Conservation (phyloP, 2,113 vertebrate species). For the Misgurnus mizolepis region DNA sequence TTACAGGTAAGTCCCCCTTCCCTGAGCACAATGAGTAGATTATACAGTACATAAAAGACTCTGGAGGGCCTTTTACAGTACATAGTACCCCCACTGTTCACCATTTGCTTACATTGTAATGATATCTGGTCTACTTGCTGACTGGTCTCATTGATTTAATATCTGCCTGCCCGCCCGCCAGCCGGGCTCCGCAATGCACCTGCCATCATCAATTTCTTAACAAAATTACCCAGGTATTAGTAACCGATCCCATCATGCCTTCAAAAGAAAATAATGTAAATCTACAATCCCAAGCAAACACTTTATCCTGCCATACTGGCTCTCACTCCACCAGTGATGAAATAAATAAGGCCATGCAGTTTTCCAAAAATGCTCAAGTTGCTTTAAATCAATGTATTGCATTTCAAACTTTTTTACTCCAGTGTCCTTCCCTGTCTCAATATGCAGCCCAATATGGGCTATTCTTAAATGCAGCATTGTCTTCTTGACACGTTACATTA, state of each 20-base stretch:
- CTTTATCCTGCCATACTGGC: constrained; percentile 61
- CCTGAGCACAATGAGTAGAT: too few relatives aligned
- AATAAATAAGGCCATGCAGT: constrained; percentile 59
- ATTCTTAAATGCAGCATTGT: constrained; percentile 27
- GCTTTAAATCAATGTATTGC: background rate
- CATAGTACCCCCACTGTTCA: constrained; percentile 15
- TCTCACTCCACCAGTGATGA: constrained; percentile 48
- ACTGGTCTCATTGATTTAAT: constrained; percentile 72
- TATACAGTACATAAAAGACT: too few relatives aligned
- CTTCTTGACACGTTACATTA: constrained; percentile 31
- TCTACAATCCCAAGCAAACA: constrained; percentile 45
- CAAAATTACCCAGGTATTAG: constrained; percentile 69
- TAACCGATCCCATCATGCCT: constrained; percentile 57
- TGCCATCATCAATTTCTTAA: constrained; percentile 59
- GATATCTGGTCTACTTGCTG: constrained; percentile 68
- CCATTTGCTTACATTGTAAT: constrained; percentile 43
- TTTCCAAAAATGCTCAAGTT: constrained; percentile 41
- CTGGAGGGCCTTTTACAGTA: constrained; percentile 18
- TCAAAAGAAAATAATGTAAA: constrained; percentile 7
- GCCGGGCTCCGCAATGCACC: constrained; percentile 58
- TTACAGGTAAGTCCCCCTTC: too few relatives aligned
- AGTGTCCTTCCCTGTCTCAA: background rate
- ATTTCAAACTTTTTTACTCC: too few relatives aligned
- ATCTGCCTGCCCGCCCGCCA: constrained; percentile 56
- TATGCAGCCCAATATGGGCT: background rate